Base-by-base conservation (phyloP, 2,797 vertebrate genomes). In the Schizopygopsis pylzovi region DNA sequence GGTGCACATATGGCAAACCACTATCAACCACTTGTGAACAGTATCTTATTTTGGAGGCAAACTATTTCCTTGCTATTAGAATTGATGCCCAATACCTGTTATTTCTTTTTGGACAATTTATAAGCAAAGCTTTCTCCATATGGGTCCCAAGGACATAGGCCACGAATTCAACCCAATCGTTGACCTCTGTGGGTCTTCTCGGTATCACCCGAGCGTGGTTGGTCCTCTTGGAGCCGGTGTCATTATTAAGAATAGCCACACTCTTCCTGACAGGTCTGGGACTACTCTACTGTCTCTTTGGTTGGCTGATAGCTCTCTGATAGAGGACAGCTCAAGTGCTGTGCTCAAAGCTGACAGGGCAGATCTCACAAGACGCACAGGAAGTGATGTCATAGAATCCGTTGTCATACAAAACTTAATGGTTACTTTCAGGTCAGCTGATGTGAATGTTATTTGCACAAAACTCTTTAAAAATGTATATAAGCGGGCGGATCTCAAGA, bases 201-300 rank as follows among this genome's bases (percentile, higher is more conserved):
- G 41, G 9, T 67, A 25, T 52, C 73, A 28, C 47, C 47, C 10
- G 10, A 20, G 25, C 9, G 10, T 49, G 13, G 67, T 71, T 72
- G 67, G 49, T 41, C 49, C 41, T 59, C 41, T 79, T 13, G 1
- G 37, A 56, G 49, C 18, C 13, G 39, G 22, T 65, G 68, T 80
- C 75, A 61, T 83, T 86, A 78, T 80, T 85, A 87, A 89, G 83
- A 87, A 85, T 85, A 83, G 82, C 67, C 59, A 67, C 61, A 54
- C 71, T 83, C 25, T 68, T 63, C 61, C 63, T 52, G 61, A 82
- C 79, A 85, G 85, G 56, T 87, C 87, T 89, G 89, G 87, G 56
- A 81, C 85, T 68, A n/a, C 85, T 90, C 89, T 54, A 65, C 80
- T 75, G 79, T 86, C 75, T 85, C 73, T 70, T 77, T 15, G 13